These are phyloP conservation scores for Cairina moschata DNA, from an alignment of 2,113 vertebrate species.

Conservation along the genomic window DNA sequence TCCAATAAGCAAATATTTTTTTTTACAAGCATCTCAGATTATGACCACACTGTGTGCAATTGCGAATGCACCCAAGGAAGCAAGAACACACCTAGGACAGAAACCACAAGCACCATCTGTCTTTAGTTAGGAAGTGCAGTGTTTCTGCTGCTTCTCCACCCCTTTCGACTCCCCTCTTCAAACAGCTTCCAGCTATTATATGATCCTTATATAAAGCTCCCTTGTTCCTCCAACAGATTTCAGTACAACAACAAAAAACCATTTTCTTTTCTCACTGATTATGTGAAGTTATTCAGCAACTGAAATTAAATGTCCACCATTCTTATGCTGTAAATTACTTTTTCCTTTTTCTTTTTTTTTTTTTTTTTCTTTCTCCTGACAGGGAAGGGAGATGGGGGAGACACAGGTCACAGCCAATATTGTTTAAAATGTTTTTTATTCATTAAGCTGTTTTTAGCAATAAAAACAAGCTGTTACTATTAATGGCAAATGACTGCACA, in stretches of 20 bases:
- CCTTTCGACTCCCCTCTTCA: neutral
- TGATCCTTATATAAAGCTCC: neutral
- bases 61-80: neutral
- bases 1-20: neutral
- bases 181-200: neutral
- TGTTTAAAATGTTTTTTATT: neutral
- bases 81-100: conserved; percentile 11
- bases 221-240: neutral
- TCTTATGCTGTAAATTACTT: neutral
- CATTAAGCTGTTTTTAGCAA: neutral
- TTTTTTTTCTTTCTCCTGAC: neutral
- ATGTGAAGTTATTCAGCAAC: neutral
- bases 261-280: neutral
- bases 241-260: neutral
- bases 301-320: neutral
- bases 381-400: neutral
- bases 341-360: neutral
- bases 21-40: neutral
- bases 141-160: conserved; percentile 17
- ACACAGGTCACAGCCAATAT: neutral
- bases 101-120: conserved; percentile 16
- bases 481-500: neutral
- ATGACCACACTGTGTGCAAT: neutral
- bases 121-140: conserved; percentile 22
- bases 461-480: neutral